Percentiles rank a stretch among this genome's conserved stretches.
These are phyloP conservation scores for Crocidura indochinensis DNA, from an alignment of 2,797 vertebrate genomes.

Conservation along the genomic window DNA sequence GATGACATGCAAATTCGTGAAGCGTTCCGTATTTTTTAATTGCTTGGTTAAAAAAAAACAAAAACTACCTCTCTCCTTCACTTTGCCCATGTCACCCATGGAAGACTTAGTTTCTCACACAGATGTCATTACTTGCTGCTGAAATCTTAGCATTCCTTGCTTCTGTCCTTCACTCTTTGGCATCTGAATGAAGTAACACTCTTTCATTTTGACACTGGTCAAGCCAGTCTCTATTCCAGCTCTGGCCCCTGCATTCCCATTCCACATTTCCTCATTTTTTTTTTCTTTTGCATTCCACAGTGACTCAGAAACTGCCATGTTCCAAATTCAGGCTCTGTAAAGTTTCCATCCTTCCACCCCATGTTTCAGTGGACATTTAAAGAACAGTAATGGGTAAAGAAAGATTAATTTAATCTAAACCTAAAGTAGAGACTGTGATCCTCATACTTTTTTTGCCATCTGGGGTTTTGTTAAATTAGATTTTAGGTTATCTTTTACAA, in stretches of 20 bases:
- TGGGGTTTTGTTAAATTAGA: constrained; percentile 71
- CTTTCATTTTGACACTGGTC: neutral
- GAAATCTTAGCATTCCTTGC: neutral
- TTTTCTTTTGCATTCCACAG: neutral
- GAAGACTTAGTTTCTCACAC: neutral
- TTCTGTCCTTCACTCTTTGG: neutral
- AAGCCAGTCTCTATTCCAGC: neutral
- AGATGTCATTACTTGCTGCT: constrained; percentile 3
- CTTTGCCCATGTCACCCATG: too few species aligned
- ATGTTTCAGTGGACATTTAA: neutral
- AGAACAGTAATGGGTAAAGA: constrained; percentile 24
- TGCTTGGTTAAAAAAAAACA: too few species aligned
- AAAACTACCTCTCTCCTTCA: too few species aligned
- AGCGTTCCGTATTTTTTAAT: too few species aligned
- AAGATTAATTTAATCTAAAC: constrained; percentile 52
- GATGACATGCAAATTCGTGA: too few species aligned
- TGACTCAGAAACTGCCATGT: neutral
- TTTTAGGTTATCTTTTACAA: constrained; percentile 71
- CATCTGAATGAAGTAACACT: neutral
- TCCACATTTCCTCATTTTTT: neutral
- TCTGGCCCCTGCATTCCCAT: neutral
- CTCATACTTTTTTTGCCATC: constrained; percentile 34
- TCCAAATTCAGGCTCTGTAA: neutral
- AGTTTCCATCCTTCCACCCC: neutral
- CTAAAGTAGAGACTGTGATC: neutral